Base-by-base conservation (phyloP, 2,888 invertebrate genomes). In the Eupithecia abbreviata region DNA sequence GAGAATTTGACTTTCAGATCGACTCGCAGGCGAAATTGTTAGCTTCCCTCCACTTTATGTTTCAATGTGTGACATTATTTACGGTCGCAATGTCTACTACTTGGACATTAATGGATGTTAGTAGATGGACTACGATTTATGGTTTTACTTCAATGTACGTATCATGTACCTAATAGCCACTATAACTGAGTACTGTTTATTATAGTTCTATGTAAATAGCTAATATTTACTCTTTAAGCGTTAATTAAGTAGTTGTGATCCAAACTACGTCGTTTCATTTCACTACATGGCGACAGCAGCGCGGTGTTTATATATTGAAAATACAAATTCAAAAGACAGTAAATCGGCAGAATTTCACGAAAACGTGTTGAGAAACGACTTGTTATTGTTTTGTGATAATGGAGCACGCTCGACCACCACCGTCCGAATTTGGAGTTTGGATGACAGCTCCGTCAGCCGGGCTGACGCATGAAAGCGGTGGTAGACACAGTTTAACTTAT, bases 1-100 rank as follows among this genome's bases (percentile, higher is more conserved):
- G 85, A 83, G 84, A 84, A 89, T 90, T 89, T 87, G 86, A 85
- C 85, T 87, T 90, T 85, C 79, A 87, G 84, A 86, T 88, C 85
- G 80, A 82, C 82, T 84, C 85, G 84, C 84, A 85, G 82, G 82
- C 84, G 15, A 85, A 89, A 86, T 86, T 84, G 84, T 85, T 80
- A 71, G 81, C 75, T 79, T 76, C 78, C 68, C 73, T 75, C 62
- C 49, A 77, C 73, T 71, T 55, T 72, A 67, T 81, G 73, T 76
- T 77, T 66, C 42, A 43, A 71, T 78, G 74, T 80, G 74, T 68
- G 75, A 71, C 51, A 58, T 69, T 69, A 69, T 77, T 74, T n/a
- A 65, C 62, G 68, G 77, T 67, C 75, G 73, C 66, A 66, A 42
- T 69, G 69, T 72, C 72, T 47, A 69, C 45, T 69, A 18, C 69